Percentiles rank a stretch among this genome's conserved stretches.
phyloP scores from a whole-genome alignment of 1,140 invertebrate genomes.

The Nephotettix cincticeps region DNA sequence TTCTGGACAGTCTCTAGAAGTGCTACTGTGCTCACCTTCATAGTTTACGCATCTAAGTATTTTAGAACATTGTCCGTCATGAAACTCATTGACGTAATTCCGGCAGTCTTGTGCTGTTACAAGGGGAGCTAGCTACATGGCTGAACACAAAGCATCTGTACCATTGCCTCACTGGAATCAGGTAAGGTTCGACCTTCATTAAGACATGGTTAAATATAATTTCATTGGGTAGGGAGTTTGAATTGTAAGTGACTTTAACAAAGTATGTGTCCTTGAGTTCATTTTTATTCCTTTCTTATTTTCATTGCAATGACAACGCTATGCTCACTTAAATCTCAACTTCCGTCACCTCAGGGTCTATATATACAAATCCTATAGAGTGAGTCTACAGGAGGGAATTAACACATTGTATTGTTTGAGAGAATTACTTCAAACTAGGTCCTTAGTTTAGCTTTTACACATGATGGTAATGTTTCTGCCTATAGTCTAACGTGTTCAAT shows the following conservation, averaged over 20 bases:
- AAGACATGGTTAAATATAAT: not conserved
- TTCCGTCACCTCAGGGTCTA: not conserved
- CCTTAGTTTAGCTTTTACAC: not conserved
- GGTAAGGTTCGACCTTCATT: not conserved
- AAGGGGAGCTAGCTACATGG: not conserved
- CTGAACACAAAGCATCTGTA: not conserved
- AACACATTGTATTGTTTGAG: not conserved
- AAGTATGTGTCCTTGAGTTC: too few relatives aligned
- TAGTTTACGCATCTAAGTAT: not conserved
- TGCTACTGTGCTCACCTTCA: not conserved
- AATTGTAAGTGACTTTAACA: too few relatives aligned
- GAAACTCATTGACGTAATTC: not conserved
- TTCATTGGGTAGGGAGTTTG: not conserved
- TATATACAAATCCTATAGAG: not conserved
- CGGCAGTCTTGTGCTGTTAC: not conserved
- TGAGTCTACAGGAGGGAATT: not conserved
- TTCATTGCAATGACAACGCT: too few relatives aligned
- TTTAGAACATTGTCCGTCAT: not conserved
- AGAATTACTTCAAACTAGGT: too few relatives aligned
- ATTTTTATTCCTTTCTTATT: too few relatives aligned
- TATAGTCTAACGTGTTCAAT: not conserved
- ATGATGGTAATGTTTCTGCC: not conserved
- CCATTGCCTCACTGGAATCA: not conserved
- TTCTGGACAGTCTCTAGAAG: not conserved
- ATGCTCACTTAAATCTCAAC: not conserved